These are phyloP conservation scores for Neoniphon sammara DNA, from an alignment of 2,797 vertebrate genomes.

Conservation along the genomic window DNA sequence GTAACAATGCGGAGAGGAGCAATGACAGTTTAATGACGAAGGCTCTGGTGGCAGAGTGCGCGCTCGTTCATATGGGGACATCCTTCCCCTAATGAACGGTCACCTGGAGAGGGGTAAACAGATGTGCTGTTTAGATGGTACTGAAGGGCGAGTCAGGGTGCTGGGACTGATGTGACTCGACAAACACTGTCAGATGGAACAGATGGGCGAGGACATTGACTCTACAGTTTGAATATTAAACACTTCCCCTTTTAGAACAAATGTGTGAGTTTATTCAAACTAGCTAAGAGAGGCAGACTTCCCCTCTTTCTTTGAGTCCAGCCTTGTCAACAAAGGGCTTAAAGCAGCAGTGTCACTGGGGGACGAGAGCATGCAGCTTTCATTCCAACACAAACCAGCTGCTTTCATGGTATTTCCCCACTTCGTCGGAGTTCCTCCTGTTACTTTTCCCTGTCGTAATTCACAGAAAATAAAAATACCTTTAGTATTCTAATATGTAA, in stretches of 20 bases:
- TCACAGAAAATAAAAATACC: no score
- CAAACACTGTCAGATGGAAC: constrained; percentile 45
- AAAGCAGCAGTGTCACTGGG: not conserved
- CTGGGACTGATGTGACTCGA: constrained; percentile 5
- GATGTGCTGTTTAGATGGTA: constrained; percentile 18
- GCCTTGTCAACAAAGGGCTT: constrained; percentile 17
- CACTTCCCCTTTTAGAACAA: constrained; percentile 70
- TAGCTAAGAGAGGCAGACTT: constrained; percentile 49
- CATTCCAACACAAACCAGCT: constrained; percentile 11
- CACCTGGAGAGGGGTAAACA: not conserved
- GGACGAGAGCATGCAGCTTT: constrained; percentile 17
- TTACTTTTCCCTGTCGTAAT: no score
- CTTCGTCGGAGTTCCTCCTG: not conserved
- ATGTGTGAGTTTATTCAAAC: constrained; percentile 62
- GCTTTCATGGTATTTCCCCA: constrained; percentile 17
- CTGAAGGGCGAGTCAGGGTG: constrained; percentile 17
- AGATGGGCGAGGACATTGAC: constrained; percentile 42
- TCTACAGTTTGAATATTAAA: constrained; percentile 64
- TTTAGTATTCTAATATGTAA: no score
- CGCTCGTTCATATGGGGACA: not conserved
- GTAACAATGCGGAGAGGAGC: constrained; percentile 54
- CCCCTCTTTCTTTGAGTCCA: constrained; percentile 45
- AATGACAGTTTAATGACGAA: constrained; percentile 45
- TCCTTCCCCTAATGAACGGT: constrained; percentile 4
- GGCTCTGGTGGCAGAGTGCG: constrained; percentile 12